phyloP scores from a whole-genome alignment of 2,888 invertebrate species.

The Drosophila paracracens region DNA sequence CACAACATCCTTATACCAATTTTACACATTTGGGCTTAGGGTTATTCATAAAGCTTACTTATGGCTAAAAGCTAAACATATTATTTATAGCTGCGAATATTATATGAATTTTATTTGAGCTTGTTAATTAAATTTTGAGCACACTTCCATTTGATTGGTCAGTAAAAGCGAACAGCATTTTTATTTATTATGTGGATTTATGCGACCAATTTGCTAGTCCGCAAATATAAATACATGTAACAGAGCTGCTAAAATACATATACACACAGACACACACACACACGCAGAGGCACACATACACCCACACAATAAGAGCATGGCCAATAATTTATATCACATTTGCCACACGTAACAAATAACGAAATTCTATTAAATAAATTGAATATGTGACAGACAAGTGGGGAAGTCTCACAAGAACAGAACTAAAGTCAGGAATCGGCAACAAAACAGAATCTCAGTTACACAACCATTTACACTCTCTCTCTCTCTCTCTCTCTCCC shows the following conservation, averaged over 20 bases:
- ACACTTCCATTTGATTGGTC: neutral
- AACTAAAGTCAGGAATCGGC: conserved; percentile 26
- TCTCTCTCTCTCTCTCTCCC: neutral
- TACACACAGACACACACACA: conserved; percentile 4
- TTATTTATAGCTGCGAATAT: neutral
- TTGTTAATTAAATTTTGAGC: neutral
- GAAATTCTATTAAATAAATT: conserved; percentile 76
- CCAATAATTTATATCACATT: conserved; percentile 56
- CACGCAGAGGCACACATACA: conserved; percentile 3
- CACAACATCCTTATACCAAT: neutral
- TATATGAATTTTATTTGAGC: neutral
- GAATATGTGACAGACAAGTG: conserved; percentile 62
- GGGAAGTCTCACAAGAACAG: conserved; percentile 29
- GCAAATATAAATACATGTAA: conserved; percentile 5
- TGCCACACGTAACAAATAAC: conserved; percentile 57
- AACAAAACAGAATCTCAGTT: conserved; percentile 57
- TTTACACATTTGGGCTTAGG: neutral
- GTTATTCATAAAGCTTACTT: neutral
- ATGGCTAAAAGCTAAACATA: neutral
- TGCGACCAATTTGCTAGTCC: conserved; percentile 1
- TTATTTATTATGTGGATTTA: conserved; percentile 12
- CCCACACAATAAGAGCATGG: conserved; percentile 15
- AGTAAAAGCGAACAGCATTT: conserved; percentile 6
- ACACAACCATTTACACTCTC: conserved; percentile 10
- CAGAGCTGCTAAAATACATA: conserved; percentile 14